Evolutionary conservation across 2,888 invertebrate genomes (phyloP).

Genomic region (Acronicta leporina): DNA sequence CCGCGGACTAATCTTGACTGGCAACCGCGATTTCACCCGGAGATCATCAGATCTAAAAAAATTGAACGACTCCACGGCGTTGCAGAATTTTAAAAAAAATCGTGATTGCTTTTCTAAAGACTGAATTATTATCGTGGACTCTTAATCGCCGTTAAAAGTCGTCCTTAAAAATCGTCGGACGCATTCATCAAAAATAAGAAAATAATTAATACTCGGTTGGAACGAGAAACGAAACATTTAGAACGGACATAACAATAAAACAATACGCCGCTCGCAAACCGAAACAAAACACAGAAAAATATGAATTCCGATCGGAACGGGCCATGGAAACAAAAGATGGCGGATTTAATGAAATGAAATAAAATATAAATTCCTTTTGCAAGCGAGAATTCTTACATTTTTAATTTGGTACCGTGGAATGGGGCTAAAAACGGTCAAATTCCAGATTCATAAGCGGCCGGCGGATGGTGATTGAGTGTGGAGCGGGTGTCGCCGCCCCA

Average conservation of each 20-base stretch:
- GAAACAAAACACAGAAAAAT: conserved; percentile 89
- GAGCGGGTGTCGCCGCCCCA: conserved; percentile 55
- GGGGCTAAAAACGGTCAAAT: conserved; percentile 84
- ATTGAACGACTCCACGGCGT: conserved; percentile 39
- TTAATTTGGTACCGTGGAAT: conserved; percentile 86
- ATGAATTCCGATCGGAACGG: conserved; percentile 87
- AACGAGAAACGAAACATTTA: conserved; percentile 80
- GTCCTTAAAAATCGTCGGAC: conserved; percentile 71
- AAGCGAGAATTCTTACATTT: conserved; percentile 89
- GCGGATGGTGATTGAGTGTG: conserved; percentile 62
- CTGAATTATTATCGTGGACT: conserved; percentile 72
- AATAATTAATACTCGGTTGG: conserved; percentile 86
- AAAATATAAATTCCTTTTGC: conserved; percentile 88
- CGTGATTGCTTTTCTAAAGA: conserved; percentile 75
- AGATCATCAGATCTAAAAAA: conserved; percentile 59
- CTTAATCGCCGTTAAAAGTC: conserved; percentile 71
- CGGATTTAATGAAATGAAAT: conserved; percentile 89
- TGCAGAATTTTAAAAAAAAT: conserved; percentile 74
- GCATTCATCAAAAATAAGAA: conserved; percentile 87
- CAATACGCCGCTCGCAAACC: conserved; percentile 83
- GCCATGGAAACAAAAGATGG: conserved; percentile 88
- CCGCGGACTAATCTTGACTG: conserved; percentile 78
- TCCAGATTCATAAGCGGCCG: conserved; percentile 80
- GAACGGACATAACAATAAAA: conserved; percentile 84
- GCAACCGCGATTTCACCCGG: conserved; percentile 71